phyloP scores from a whole-genome alignment of 2,888 invertebrate genomes.

The Andricus curvator region DNA sequence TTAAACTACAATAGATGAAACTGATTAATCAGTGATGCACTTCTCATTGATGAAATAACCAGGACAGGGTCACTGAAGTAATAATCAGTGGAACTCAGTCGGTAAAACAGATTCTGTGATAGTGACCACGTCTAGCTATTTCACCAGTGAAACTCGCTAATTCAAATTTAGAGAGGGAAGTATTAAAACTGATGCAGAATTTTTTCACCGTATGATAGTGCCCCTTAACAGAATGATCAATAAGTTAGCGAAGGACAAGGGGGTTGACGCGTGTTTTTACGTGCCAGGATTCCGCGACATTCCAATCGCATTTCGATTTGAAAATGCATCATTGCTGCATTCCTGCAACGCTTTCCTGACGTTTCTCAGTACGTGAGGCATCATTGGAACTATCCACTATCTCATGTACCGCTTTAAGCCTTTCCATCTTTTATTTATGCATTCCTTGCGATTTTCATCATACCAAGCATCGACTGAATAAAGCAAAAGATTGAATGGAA shows the following conservation, averaged over 20 bases:
- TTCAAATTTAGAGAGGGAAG: too few relatives aligned
- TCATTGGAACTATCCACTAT: conserved; percentile 26
- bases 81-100: too few relatives aligned
- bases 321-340: conserved; percentile 47
- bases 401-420: conserved; percentile 33
- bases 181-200: too few relatives aligned
- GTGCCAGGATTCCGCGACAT: conserved; percentile 31
- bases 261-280: conserved; percentile 41
- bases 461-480: conserved; percentile 3
- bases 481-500: neutral
- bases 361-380: conserved; percentile 42
- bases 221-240: neutral
- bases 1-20: too few relatives aligned
- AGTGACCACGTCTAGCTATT: too few relatives aligned
- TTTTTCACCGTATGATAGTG: too few relatives aligned
- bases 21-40: too few relatives aligned
- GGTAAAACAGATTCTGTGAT: too few relatives aligned
- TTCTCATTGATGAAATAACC: too few relatives aligned
- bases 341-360: conserved; percentile 42
- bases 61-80: too few relatives aligned
- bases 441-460: conserved; percentile 30
- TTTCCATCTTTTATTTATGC: conserved; percentile 48
- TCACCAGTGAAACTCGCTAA: too few relatives aligned
- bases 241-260: conserved; percentile 3
- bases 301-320: conserved; percentile 40